Evolutionary conservation across 2,797 vertebrate species (phyloP).

Genomic region (Garrulus glandarius): DNA sequence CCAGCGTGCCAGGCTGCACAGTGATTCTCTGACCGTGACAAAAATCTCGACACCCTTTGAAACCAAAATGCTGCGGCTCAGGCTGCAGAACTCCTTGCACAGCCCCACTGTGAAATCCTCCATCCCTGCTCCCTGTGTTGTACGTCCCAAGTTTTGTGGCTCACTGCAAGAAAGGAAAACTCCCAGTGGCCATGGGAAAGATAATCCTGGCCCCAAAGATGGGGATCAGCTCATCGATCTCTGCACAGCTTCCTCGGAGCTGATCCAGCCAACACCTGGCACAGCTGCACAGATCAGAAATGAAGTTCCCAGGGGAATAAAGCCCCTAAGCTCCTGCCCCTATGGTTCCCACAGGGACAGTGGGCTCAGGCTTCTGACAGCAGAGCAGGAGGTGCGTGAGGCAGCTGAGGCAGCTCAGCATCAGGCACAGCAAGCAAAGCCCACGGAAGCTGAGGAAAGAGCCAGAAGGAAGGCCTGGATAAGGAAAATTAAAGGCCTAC

Average conservation of each 20-base stretch:
- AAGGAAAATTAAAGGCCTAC: constrained; percentile 69
- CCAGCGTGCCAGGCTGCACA: not conserved
- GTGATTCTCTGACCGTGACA: not conserved
- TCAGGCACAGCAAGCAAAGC: not conserved
- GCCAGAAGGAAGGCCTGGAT: constrained; percentile 69
- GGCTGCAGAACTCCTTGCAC: constrained; percentile 41
- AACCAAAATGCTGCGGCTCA: constrained; percentile 62
- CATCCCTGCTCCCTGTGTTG: constrained; percentile 49
- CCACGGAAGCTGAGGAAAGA: not conserved
- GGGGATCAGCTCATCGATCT: not conserved
- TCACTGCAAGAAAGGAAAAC: not conserved
- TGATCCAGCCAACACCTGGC: not conserved
- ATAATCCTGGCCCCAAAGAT: not conserved
- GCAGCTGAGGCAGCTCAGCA: constrained; percentile 33
- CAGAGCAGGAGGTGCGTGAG: constrained; percentile 45
- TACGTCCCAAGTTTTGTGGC: constrained; percentile 7
- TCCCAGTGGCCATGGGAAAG: rapidly evolving
- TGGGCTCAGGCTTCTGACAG: constrained; percentile 70
- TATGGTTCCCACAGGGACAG: not conserved
- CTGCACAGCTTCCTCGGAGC: not conserved
- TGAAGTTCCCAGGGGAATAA: not conserved
- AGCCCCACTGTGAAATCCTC: constrained; percentile 53
- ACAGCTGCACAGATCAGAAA: not conserved
- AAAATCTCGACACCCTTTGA: constrained; percentile 46
- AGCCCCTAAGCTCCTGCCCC: not conserved